Conservation (phyloP, 2,888 invertebrate species). For the Urechis unicinctus region DNA sequence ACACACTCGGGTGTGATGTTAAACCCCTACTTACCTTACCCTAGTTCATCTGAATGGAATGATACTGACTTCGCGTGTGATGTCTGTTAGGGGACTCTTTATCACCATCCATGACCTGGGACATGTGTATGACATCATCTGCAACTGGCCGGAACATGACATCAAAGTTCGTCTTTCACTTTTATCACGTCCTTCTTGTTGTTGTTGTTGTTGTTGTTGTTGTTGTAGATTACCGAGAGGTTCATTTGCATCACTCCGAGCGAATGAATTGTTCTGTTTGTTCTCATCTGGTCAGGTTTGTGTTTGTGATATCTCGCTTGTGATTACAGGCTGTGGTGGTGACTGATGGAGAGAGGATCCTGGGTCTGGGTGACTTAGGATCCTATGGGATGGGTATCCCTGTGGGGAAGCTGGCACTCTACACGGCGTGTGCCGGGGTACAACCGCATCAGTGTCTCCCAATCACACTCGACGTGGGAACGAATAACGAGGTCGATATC, state of each 20-base stretch:
- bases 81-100: slow-evolving; percentile 80
- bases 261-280: too few relatives aligned
- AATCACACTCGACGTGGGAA: slow-evolving; percentile 88
- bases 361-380: slow-evolving; percentile 95
- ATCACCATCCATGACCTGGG: slow-evolving; percentile 93
- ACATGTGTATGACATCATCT: slow-evolving; percentile 84
- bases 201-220: background rate
- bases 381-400: slow-evolving; percentile 64
- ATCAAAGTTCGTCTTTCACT: slow-evolving; percentile 49
- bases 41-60: background rate
- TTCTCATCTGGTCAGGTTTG: background rate
- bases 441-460: slow-evolving; percentile 93
- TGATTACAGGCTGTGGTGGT: slow-evolving; percentile 63
- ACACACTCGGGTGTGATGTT: background rate
- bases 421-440: slow-evolving; percentile 94
- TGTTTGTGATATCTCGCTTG: too few relatives aligned
- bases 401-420: slow-evolving; percentile 79
- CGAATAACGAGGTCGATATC: slow-evolving; percentile 76
- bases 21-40: background rate
- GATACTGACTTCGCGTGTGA: too few relatives aligned
- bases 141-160: slow-evolving; percentile 71
- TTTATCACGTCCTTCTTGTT: background rate
- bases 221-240: background rate
- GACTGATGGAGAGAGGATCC: slow-evolving; percentile 95
- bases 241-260: background rate